Evolutionary conservation across 2,113 vertebrate species (phyloP), one percentile per base, ranked within the genome.

Genomic region (Alligator mississippiensis): DNA sequence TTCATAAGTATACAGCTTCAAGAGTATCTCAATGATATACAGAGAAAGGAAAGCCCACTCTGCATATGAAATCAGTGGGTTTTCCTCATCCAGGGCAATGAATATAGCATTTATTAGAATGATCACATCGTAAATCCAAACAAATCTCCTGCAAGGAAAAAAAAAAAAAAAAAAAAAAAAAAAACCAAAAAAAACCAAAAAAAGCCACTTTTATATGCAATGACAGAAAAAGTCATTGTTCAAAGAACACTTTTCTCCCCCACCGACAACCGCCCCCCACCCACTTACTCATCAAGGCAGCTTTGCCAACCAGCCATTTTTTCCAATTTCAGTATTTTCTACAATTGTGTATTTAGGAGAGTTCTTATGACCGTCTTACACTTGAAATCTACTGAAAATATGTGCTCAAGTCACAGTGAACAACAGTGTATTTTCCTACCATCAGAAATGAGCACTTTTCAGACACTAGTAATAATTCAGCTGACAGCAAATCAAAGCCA

Each of bases 61-160:
- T 0, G 98, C 98, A 0, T 98, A 97, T 2, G 98, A 98, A 70
- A 99, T 98, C 38, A 98, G 61, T 8, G 98, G 98, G 11, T 97
- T 98, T 68, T 98, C 97, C 92, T 99, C 99, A 92, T 99, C 99
- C 97, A 99, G 97, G 8, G 98, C 99, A 75, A 99, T 99, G 97
- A 99, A 99, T 64, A 99, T 95, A 1, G 99, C 98, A 63, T 99
- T 99, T 81, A 99, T 96, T 86, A 99, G 96, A 94, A 99, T 99
- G 92, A 99, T 98, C n/a, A 98, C 83, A 93, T 99, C 99, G 0
- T 98, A 99, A 27, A 94, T 88, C 96, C 98, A 98, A 58, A 98
- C 96, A 92, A 98, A 98, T 22, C 90, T 95, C 96, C 98, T 98
- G 97, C 72, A 82, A 82, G 80, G 66, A 85, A 22, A 14, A 21